These are phyloP conservation scores for Marmota flaviventris DNA, from an alignment of 2,113 vertebrate genomes.

Conservation along the genomic window DNA sequence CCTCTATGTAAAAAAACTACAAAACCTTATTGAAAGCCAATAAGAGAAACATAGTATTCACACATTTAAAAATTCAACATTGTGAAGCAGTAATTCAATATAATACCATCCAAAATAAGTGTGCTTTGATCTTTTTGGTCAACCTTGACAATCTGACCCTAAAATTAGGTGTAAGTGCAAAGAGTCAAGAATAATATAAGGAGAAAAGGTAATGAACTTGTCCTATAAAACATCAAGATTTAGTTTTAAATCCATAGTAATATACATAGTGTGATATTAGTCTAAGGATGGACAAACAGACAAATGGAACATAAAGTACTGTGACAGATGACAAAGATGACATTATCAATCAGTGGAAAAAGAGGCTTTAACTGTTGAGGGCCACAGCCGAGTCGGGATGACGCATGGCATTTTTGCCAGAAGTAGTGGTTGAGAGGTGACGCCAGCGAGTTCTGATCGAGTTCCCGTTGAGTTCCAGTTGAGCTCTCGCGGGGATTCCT, in stretches of 20 bases:
- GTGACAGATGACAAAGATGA: not conserved
- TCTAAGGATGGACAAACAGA: not conserved
- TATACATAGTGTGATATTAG: not conserved
- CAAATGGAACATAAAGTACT: not conserved
- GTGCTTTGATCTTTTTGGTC: not conserved
- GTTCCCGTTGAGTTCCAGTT: too few species aligned
- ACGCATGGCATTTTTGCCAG: too few species aligned
- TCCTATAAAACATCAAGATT: not conserved
- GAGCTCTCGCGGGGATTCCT: too few species aligned
- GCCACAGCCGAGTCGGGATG: too few species aligned
- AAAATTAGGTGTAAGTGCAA: not conserved
- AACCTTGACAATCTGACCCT: not conserved
- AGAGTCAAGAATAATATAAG: too few species aligned
- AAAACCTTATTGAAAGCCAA: not conserved
- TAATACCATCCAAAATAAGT: not conserved
- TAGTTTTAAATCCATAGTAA: not conserved
- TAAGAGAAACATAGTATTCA: not conserved
- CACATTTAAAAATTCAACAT: not conserved
- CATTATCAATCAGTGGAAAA: not conserved
- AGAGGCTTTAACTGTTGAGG: not conserved
- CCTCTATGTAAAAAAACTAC: too few species aligned
- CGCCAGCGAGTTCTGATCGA: too few species aligned
- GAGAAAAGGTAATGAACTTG: not conserved
- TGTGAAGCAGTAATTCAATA: not conserved
- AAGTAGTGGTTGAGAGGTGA: too few species aligned